These are phyloP conservation scores for Diorhabda elongata DNA, from an alignment of 1,140 invertebrate species.

Conservation along the genomic window DNA sequence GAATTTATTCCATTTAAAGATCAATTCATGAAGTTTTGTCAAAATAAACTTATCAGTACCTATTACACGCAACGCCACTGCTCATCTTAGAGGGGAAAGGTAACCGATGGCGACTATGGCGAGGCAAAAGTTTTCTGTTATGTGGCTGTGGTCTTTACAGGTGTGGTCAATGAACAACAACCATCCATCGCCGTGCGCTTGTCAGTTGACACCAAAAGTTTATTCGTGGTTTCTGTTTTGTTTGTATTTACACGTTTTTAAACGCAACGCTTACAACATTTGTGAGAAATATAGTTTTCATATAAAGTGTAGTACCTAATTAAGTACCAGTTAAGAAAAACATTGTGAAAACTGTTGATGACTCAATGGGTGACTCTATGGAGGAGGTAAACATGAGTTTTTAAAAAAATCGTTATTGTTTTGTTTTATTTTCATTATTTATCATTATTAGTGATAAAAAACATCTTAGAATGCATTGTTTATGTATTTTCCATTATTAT, in stretches of 20 bases:
- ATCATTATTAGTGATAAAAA: too few relatives aligned
- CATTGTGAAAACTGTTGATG: neutral
- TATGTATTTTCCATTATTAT: too few relatives aligned
- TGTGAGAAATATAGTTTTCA: too few relatives aligned
- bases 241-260: neutral
- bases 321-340: neutral
- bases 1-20: too few relatives aligned
- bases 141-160: conserved; percentile 5
- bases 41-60: too few relatives aligned
- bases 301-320: too few relatives aligned
- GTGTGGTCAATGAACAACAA: conserved; percentile 4
- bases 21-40: too few relatives aligned
- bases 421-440: too few relatives aligned
- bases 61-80: neutral
- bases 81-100: neutral
- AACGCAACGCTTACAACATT: neutral
- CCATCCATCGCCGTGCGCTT: neutral
- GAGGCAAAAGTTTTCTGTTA: neutral
- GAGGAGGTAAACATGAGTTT: conserved; percentile 16
- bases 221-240: neutral
- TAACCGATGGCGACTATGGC: neutral
- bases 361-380: conserved; percentile 17
- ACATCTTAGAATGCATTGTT: too few relatives aligned
- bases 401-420: neutral
- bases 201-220: neutral